Conservation (phyloP, 2,113 vertebrate species). For the Prunella himalayana region DNA sequence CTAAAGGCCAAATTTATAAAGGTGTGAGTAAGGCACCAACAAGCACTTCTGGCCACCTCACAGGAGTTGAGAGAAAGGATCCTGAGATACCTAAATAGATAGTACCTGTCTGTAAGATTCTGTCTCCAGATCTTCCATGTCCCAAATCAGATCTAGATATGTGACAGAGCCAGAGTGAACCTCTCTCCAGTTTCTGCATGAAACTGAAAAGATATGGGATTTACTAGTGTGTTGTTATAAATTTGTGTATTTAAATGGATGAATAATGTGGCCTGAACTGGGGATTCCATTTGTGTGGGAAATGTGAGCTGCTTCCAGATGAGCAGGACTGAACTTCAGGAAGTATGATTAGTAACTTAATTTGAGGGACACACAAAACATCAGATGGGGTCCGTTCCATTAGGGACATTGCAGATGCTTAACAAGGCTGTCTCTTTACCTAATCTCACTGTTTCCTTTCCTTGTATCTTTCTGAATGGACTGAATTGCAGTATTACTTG, state of each 20-base stretch:
- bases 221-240: rapidly evolving
- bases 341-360: neutral
- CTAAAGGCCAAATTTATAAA: neutral
- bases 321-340: neutral
- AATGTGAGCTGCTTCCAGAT: neutral
- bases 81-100: neutral
- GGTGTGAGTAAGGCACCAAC: neutral
- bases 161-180: neutral
- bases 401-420: neutral
- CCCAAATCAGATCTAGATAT: neutral
- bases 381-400: neutral
- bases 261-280: neutral
- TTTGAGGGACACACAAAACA: neutral
- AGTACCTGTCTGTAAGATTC: neutral
- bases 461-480: neutral
- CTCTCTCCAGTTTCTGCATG: neutral
- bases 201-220: neutral
- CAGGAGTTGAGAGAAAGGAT: neutral
- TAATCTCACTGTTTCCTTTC: neutral
- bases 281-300: neutral
- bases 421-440: neutral
- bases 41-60: neutral
- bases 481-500: neutral
- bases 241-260: neutral
- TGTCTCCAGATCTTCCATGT: neutral